Conservation (phyloP, 2,797 vertebrate species). For the Allobates femoralis region DNA sequence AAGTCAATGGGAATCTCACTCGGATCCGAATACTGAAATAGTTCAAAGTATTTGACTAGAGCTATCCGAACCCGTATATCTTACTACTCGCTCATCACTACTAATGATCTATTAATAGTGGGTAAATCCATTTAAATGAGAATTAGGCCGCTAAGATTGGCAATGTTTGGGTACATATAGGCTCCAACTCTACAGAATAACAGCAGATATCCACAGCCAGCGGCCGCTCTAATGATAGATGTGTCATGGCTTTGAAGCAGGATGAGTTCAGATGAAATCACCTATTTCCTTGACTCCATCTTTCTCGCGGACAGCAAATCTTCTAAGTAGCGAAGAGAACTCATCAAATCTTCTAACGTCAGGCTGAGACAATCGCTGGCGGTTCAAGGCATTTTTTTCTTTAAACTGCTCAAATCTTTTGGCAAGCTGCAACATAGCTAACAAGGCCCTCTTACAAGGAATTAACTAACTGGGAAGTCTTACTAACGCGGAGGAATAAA, state of each 20-base stretch:
- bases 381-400: slow-evolving; percentile 30
- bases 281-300: slow-evolving; percentile 1
- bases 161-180: neutral
- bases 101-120: too few species aligned
- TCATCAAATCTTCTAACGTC: slow-evolving; percentile 24
- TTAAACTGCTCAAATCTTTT: slow-evolving; percentile 37
- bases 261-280: slow-evolving; percentile 4
- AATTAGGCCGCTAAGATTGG: too few species aligned
- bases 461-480: slow-evolving; percentile 42
- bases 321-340: neutral
- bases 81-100: too few species aligned
- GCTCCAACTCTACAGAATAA: neutral
- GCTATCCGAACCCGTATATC: too few species aligned
- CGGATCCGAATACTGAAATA: too few species aligned
- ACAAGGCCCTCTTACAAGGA: slow-evolving; percentile 37
- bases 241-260: slow-evolving; percentile 5
- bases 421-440: slow-evolving; percentile 40
- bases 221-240: neutral
- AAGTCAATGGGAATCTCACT: too few species aligned
- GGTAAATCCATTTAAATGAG: neutral
- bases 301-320: slow-evolving; percentile 16
- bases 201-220: neutral
- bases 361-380: slow-evolving; percentile 22
- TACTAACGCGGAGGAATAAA: slow-evolving; percentile 28
- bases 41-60: too few species aligned